These are phyloP conservation scores for Chaetodon trifasciatus DNA, from an alignment of 2,797 vertebrate species.

Conservation along the genomic window DNA sequence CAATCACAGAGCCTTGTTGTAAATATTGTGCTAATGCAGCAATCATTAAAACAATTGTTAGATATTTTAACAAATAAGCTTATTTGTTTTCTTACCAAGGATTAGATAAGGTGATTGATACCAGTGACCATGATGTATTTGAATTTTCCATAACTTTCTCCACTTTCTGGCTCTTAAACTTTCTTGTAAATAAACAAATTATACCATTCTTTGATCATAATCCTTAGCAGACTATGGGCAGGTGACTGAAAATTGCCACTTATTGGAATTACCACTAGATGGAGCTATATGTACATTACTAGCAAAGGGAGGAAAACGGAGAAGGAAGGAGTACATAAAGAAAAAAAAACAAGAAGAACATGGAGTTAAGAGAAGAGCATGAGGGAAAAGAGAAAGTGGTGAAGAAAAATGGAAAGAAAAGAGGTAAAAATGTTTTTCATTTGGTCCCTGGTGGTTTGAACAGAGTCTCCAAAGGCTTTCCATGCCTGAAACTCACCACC, in stretches of 20 bases:
- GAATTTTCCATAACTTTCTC: background rate
- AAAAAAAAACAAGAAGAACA: background rate
- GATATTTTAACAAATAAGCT: background rate
- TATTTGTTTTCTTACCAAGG: background rate
- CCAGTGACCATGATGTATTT: background rate
- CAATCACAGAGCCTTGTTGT: background rate
- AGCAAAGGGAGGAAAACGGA: background rate
- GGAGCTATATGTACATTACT: slow-evolving; percentile 42
- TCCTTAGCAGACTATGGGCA: background rate
- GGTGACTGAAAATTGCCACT: background rate
- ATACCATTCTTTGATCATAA: background rate
- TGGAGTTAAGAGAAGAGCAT: background rate
- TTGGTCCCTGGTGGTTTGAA: slow-evolving; percentile 62
- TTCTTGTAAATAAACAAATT: background rate
- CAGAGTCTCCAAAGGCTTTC: slow-evolving; percentile 59
- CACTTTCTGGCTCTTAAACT: background rate
- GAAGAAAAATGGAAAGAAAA: slow-evolving; percentile 34
- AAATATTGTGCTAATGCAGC: background rate
- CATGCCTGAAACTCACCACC: slow-evolving; percentile 67
- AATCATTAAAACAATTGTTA: background rate
- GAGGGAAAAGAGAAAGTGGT: slow-evolving; percentile 18
- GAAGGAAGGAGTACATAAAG: background rate
- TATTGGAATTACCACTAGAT: slow-evolving; percentile 63
- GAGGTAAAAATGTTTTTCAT: slow-evolving; percentile 51
- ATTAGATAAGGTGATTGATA: background rate